Conservation (phyloP, 2,888 invertebrate species). For the Didymodactylos carnosus region DNA sequence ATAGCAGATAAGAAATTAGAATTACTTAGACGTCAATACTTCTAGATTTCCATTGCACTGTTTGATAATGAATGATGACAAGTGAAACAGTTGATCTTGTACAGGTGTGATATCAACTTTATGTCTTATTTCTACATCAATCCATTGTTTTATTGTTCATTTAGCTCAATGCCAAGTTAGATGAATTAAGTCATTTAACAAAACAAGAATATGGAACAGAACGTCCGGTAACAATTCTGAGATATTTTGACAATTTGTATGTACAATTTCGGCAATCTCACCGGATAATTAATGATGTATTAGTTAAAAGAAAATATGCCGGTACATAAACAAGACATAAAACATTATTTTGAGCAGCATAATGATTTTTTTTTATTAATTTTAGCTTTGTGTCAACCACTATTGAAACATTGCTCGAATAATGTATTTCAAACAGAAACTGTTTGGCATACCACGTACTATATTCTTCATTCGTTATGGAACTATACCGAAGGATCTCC, state of each 20-base stretch:
- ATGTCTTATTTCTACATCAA: too few relatives aligned
- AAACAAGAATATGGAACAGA: not conserved
- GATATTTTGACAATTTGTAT: not conserved
- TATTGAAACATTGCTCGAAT: not conserved
- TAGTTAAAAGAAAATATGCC: not conserved
- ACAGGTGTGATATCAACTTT: too few relatives aligned
- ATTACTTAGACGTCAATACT: too few relatives aligned
- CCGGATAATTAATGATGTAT: not conserved
- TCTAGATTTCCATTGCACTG: too few relatives aligned
- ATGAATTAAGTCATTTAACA: not conserved
- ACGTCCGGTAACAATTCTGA: not conserved
- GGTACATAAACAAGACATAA: too few relatives aligned
- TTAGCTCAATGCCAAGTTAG: not conserved
- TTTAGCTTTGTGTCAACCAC: not conserved
- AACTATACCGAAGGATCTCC: not conserved
- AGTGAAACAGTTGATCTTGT: too few relatives aligned
- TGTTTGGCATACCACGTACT: not conserved
- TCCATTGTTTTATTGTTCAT: too few relatives aligned
- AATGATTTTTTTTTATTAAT: not conserved
- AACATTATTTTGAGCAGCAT: too few relatives aligned
- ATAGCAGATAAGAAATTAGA: too few relatives aligned
- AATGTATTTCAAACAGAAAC: not conserved
- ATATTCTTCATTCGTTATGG: not conserved
- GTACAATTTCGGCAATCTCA: not conserved
- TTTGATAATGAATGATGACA: too few relatives aligned